Evolutionary conservation across 2,797 vertebrate species (phyloP).

Genomic region (Eidolon dupreanum): DNA sequence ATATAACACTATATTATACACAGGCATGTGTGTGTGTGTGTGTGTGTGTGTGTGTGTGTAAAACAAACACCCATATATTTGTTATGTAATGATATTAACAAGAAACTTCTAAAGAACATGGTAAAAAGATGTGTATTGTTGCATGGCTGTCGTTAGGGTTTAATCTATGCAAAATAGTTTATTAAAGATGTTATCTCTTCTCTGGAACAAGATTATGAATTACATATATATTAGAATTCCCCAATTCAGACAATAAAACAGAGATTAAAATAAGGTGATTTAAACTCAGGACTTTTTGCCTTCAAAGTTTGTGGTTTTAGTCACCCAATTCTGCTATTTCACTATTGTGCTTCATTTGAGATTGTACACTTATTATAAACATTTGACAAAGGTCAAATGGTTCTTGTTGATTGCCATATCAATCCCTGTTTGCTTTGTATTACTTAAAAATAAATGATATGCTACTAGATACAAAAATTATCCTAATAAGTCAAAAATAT

Average conservation of each 20-base stretch:
- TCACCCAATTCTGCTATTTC: neutral
- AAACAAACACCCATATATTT: neutral
- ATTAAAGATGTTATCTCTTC: neutral
- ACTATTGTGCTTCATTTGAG: neutral
- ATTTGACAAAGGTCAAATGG: constrained; percentile 18
- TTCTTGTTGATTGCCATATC: neutral
- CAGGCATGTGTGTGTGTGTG: neutral
- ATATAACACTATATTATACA: neutral
- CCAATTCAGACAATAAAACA: neutral
- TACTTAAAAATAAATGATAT: neutral
- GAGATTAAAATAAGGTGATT: neutral
- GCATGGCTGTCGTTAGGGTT: neutral
- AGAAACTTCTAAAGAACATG: neutral
- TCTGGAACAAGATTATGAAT: neutral
- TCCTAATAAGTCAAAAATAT: neutral
- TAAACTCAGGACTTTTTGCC: neutral
- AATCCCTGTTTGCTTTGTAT: neutral
- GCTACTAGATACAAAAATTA: neutral
- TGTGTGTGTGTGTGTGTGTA: too few relatives aligned
- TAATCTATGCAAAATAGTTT: neutral
- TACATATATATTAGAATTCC: neutral
- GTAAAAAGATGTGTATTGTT: neutral
- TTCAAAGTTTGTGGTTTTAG: neutral
- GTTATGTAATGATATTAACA: neutral
- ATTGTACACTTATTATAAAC: neutral